phyloP scores from a whole-genome alignment of 2,113 vertebrate species.

The Ifrita kowaldi region DNA sequence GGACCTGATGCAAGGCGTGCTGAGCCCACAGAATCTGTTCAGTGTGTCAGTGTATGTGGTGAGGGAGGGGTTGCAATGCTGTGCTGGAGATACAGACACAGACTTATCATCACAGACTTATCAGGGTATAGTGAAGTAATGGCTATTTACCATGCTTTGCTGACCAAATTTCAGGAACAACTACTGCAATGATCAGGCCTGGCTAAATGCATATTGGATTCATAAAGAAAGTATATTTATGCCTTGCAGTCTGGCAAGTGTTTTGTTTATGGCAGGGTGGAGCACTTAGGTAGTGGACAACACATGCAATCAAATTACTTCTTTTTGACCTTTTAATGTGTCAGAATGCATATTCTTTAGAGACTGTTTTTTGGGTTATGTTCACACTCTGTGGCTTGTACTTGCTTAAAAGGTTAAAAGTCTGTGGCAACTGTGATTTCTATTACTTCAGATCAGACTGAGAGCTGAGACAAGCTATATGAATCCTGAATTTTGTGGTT shows the following conservation, averaged over 20 bases:
- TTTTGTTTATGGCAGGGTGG: neutral
- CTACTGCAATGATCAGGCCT: neutral
- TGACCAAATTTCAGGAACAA: neutral
- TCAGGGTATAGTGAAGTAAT: neutral
- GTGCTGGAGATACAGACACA: neutral
- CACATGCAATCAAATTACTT: neutral
- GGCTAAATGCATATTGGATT: neutral
- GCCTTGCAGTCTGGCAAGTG: neutral
- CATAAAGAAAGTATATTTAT: neutral
- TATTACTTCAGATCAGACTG: neutral
- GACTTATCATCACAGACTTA: neutral
- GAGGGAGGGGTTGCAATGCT: neutral
- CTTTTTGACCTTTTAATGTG: neutral
- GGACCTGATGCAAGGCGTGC: neutral
- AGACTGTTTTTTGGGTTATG: accelerated
- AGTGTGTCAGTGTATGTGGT: neutral
- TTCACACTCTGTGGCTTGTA: neutral
- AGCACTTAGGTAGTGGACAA: neutral
- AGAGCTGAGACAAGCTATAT: neutral
- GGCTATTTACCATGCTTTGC: neutral
- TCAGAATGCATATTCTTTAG: neutral
- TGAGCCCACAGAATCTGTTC: neutral
- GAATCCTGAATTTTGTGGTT: neutral
- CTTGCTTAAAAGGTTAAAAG: neutral
- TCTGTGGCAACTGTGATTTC: neutral